Percentiles rank a stretch among this genome's conserved stretches.
Conservation (phyloP, 35 echinoderm and acorn worm species). For the Eucidaris tribuloides region DNA sequence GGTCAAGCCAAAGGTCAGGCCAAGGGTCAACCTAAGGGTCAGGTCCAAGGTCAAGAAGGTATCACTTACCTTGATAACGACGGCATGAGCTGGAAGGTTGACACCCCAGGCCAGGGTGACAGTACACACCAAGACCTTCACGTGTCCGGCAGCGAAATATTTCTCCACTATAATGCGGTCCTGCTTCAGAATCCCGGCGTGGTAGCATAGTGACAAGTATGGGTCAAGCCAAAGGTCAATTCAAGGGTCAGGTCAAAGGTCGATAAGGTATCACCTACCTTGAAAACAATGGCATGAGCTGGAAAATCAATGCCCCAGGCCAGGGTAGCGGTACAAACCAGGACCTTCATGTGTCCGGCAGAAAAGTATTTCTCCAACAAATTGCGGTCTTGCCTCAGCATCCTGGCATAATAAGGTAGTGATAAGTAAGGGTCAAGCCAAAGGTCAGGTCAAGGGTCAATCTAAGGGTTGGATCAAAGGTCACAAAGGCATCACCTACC, state of each 20-base stretch:
- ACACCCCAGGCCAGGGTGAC: conserved; percentile 91
- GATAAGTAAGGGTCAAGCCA: too few relatives aligned
- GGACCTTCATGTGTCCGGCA: conserved; percentile 76
- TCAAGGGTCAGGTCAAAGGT: too few relatives aligned
- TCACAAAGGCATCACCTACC: conserved; percentile 26
- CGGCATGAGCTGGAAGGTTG: conserved; percentile 89
- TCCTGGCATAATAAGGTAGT: too few relatives aligned
- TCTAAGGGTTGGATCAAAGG: too few relatives aligned
- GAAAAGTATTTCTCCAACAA: conserved; percentile 78
- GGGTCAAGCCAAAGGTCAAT: too few relatives aligned
- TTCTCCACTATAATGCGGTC: conserved; percentile 84
- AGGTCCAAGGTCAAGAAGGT: too few relatives aligned
- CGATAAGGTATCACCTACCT: conserved; percentile 57
- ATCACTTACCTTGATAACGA: conserved; percentile 75
- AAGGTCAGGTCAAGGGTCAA: too few relatives aligned
- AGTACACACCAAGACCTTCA: conserved; percentile 80
- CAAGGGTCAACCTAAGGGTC: too few relatives aligned
- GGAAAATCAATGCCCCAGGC: conserved; percentile 83
- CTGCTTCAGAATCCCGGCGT: conserved; percentile 91
- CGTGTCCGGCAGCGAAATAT: conserved; percentile 67
- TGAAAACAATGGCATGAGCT: conserved; percentile 87
- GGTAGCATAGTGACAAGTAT: too few relatives aligned
- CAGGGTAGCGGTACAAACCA: conserved; percentile 86
- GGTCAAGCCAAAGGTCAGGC: too few relatives aligned
- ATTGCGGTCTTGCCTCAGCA: conserved; percentile 81